Conservation (phyloP, 2,113 vertebrate species). For the Periophthalmodon schlosseri region DNA sequence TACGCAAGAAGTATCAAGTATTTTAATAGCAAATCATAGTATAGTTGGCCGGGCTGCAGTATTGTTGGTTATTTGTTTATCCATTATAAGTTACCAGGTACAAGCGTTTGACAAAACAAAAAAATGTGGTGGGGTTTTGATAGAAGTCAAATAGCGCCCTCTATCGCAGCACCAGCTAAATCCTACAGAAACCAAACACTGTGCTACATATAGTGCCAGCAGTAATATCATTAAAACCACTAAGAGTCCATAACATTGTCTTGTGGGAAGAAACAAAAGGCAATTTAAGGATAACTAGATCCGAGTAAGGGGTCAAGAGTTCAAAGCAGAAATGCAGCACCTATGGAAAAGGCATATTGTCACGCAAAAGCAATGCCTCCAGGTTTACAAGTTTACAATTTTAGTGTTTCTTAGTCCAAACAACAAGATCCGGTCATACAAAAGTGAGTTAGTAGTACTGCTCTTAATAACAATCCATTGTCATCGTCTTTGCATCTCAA, state of each 20-base stretch:
- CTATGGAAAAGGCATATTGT: constrained; percentile 51
- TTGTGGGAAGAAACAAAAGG: constrained; percentile 22
- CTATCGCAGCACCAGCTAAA: neutral
- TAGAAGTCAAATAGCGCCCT: neutral
- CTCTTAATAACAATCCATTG: constrained; percentile 13
- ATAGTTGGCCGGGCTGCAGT: neutral
- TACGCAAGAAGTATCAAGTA: neutral
- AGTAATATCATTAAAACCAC: constrained; percentile 35
- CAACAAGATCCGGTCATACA: neutral
- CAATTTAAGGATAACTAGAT: constrained; percentile 30
- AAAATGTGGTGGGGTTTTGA: constrained; percentile 1
- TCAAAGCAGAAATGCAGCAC: constrained; percentile 72
- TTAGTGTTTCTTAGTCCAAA: constrained; percentile 40
- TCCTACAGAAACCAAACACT: constrained; percentile 1
- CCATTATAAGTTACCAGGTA: constrained; percentile 6
- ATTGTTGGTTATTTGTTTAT: neutral
- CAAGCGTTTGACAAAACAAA: constrained; percentile 17
- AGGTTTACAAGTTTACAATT: constrained; percentile 27
- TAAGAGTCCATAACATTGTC: constrained; percentile 13
- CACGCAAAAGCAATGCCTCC: constrained; percentile 6
- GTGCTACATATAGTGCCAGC: constrained; percentile 23
- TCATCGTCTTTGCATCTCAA: constrained; percentile 6
- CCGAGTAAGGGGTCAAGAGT: constrained; percentile 26
- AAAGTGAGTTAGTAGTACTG: constrained; percentile 25
- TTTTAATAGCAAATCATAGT: neutral